These are phyloP conservation scores for Amiota minor DNA, from an alignment of 2,888 invertebrate genomes.

Conservation along the genomic window DNA sequence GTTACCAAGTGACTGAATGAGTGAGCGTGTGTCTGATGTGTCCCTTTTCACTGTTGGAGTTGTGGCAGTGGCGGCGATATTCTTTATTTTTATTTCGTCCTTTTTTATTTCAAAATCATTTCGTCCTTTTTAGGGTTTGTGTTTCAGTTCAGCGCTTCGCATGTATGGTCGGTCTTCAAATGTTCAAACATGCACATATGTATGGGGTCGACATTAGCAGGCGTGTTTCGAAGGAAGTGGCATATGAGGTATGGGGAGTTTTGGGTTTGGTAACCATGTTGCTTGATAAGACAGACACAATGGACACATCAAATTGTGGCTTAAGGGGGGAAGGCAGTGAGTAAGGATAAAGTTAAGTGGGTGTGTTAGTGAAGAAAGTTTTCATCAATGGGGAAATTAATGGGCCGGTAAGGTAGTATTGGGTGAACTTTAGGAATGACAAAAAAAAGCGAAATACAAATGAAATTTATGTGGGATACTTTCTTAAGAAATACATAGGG, in stretches of 20 bases:
- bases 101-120: constrained; percentile 4
- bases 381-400: background rate
- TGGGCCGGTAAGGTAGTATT: constrained; percentile 16
- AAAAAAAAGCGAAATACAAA: constrained; percentile 55
- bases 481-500: constrained; percentile 13
- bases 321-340: constrained; percentile 43
- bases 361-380: constrained; percentile 23
- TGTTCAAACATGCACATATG: constrained; percentile 1
- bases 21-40: constrained; percentile 20
- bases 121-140: constrained; percentile 28
- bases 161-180: constrained; percentile 20
- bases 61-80: constrained; percentile 4
- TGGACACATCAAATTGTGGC: constrained; percentile 72
- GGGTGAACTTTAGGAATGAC: constrained; percentile 33
- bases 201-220: background rate
- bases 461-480: constrained; percentile 60
- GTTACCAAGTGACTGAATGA: background rate
- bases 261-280: constrained; percentile 63
- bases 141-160: constrained; percentile 27
- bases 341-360: constrained; percentile 41
- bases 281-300: constrained; percentile 72
- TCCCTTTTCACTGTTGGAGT: constrained; percentile 19
- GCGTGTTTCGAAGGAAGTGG: background rate
- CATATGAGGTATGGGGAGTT: constrained; percentile 49
- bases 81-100: constrained; percentile 15